Base-by-base conservation (phyloP, 2,888 invertebrate species). In the Morpho achilles region DNA sequence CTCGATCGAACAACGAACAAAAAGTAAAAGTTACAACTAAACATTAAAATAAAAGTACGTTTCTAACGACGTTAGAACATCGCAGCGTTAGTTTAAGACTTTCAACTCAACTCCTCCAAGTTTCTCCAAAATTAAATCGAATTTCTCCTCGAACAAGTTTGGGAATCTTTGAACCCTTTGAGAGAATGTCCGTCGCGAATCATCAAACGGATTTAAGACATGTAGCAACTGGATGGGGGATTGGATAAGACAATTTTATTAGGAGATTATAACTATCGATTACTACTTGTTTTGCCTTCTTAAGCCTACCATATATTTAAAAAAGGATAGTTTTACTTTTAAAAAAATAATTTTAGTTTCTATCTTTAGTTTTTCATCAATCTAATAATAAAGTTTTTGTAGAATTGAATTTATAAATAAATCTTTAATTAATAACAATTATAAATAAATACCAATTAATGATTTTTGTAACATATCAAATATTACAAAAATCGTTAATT, bases 61-160 rank as follows among this genome's bases (percentile, higher is more conserved):
- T 45, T 46, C 7, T 48, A 43, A 40, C 45, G 22, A 40, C 53
- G 51, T 53, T 50, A 6, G 23, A 52, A 60, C 48, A 55, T 46
- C 42, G 22, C 44, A 57, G 57, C 48, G 47, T 43, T 49, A 53
- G 57, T 50, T 54, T 39, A 50, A 47, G 56, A 50, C 53, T 50
- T 47, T 45, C 32, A 42, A 2, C 50, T 48, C 51, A 32, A 45
- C 23, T 32, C n/a, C 53, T 32, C 55, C 23, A 60, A 63, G 59
- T 61, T 61, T 49, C 32, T 59, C 52, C 51, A 68, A 76, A 79
- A 84, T 84, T 80, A 81, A 85, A 86, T 82, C 77, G 79, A 82
- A 79, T 85, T 86, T 87, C 82, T 76, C 75, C 77, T 69, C 69
- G 74, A 80, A 70, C 73, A 79, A 72, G 69, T 77, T 70, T 68